phyloP scores from a whole-genome alignment of 2,888 invertebrate species.

The Cordilura impudica region DNA sequence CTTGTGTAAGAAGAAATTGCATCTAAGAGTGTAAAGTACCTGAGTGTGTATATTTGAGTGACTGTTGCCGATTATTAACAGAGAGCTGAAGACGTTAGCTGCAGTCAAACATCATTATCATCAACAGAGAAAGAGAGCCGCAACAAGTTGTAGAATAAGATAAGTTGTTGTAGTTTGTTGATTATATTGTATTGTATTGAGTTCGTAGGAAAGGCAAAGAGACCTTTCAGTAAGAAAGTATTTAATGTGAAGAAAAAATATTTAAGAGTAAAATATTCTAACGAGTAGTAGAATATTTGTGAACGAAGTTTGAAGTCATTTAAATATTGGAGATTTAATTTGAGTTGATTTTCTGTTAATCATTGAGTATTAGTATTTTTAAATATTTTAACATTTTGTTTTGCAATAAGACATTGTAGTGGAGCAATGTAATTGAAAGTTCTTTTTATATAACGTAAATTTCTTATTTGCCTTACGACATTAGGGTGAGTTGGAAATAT shows the following conservation, averaged over 20 bases:
- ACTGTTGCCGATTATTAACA: background rate
- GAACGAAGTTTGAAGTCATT: background rate
- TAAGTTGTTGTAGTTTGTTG: conserved; percentile 21
- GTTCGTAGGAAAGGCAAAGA: background rate
- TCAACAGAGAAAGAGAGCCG: conserved; percentile 1
- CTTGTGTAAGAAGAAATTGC: conserved; percentile 5
- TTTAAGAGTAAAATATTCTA: background rate
- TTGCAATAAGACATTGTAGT: background rate
- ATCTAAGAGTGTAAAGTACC: background rate
- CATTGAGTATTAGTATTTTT: background rate
- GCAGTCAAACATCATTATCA: conserved; percentile 14
- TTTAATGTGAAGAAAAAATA: background rate
- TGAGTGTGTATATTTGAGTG: background rate
- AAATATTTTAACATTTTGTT: background rate
- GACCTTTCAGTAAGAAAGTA: background rate
- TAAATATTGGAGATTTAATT: background rate
- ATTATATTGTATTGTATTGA: conserved; percentile 1
- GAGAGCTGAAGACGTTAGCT: conserved; percentile 13
- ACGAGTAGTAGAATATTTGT: background rate
- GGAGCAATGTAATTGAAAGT: background rate
- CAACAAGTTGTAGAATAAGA: background rate
- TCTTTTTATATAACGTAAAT: background rate
- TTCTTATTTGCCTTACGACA: conserved; percentile 5
- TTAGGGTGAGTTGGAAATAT: background rate
- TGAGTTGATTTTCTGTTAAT: background rate